These are phyloP conservation scores for Lasiurus borealis DNA, from an alignment of 2,113 vertebrate genomes.

Conservation along the genomic window DNA sequence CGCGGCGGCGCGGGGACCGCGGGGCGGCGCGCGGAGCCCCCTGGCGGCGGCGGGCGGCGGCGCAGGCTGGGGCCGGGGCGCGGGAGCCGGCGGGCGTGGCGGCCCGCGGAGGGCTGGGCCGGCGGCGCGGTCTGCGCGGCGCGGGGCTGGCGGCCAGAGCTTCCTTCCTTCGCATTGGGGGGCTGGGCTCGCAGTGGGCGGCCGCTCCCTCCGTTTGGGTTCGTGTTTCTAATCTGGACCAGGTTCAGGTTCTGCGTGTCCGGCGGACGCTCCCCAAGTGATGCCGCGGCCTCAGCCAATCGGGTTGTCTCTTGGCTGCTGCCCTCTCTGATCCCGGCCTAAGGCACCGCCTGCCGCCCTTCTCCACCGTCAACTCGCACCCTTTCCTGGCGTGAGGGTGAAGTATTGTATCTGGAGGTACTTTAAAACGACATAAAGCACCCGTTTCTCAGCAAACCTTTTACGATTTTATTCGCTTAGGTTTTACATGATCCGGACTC, in stretches of 20 bases:
- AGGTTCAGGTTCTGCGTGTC: rapidly evolving
- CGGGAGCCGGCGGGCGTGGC: not conserved
- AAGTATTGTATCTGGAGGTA: not conserved
- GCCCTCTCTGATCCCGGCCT: not conserved
- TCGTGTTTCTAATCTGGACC: not conserved
- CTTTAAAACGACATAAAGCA: not conserved
- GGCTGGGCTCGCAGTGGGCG: rapidly evolving
- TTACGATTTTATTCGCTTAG: not conserved
- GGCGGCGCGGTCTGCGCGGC: no score
- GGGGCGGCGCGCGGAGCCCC: not conserved
- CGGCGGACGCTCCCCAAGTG: no score
- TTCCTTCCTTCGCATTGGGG: no score
- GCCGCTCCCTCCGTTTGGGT: not conserved
- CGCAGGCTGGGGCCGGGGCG: not conserved
- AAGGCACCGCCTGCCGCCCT: not conserved
- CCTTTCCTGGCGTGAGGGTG: not conserved
- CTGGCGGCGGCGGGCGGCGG: not conserved
- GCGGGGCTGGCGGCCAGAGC: not conserved
- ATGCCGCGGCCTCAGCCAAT: no score
- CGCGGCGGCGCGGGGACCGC: not conserved
- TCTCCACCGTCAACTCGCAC: not conserved
- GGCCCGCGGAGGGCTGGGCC: no score
- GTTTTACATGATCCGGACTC: not conserved
- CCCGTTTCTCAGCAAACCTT: not conserved
- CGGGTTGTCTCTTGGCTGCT: not conserved